Percentiles rank a stretch among this genome's conserved stretches.
phyloP scores from a whole-genome alignment of 2,113 vertebrate genomes.

The Shinisaurus crocodilurus region DNA sequence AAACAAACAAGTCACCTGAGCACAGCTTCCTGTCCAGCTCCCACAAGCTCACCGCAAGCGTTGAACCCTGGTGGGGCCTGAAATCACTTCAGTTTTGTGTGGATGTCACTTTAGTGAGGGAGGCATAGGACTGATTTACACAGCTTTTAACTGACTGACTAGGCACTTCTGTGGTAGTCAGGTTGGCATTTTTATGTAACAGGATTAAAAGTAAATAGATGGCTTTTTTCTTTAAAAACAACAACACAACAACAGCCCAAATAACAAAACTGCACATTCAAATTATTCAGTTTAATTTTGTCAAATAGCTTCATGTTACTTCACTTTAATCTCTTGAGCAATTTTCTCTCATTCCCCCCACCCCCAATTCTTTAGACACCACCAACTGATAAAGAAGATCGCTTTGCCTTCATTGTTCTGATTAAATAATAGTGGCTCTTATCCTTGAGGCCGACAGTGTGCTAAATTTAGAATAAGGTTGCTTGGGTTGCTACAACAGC shows the following conservation, averaged over 20 bases:
- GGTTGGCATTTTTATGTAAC: not conserved
- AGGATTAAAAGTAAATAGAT: not conserved
- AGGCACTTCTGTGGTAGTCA: not conserved
- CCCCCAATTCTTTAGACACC: not conserved
- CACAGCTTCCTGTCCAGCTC: not conserved
- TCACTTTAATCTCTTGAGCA: not conserved
- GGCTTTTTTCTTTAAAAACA: not conserved
- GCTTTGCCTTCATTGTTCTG: not conserved
- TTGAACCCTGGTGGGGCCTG: not conserved
- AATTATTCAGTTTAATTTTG: not conserved
- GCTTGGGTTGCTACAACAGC: not conserved
- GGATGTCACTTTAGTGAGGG: not conserved
- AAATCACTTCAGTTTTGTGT: not conserved
- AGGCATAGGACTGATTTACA: not conserved
- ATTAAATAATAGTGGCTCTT: slow-evolving; percentile 41
- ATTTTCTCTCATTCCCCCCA: not conserved
- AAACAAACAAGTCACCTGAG: not conserved
- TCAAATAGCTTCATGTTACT: not conserved
- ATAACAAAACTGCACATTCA: not conserved
- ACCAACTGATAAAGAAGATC: not conserved
- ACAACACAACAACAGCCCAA: not conserved
- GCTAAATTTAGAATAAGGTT: slow-evolving; percentile 26
- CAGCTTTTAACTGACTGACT: not conserved
- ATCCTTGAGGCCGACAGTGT: slow-evolving; percentile 21
- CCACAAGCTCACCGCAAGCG: no score